Percentiles rank a stretch among this genome's conserved stretches.
phyloP scores from a whole-genome alignment of 2,113 vertebrate genomes.

The Erpornis zantholeuca region DNA sequence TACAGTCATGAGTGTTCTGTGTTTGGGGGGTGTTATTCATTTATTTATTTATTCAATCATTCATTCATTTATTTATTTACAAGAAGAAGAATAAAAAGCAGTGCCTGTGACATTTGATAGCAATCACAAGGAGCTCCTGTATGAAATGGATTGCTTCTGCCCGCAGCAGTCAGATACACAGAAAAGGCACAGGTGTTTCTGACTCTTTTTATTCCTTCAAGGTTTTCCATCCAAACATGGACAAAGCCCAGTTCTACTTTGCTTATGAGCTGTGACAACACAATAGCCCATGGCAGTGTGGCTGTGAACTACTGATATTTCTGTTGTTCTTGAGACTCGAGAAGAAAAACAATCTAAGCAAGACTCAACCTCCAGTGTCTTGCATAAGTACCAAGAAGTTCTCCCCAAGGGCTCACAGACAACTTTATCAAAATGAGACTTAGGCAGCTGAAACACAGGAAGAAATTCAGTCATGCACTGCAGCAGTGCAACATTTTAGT shows the following conservation, averaged over 20 bases:
- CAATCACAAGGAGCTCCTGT: background rate
- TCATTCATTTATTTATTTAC: background rate
- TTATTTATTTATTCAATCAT: background rate
- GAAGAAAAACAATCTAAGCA: conserved; percentile 1
- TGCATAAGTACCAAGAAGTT: background rate
- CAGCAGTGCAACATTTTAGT: background rate
- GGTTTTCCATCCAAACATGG: background rate
- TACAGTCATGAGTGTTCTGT: background rate
- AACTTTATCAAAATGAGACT: background rate
- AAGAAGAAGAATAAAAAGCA: background rate
- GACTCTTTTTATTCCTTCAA: background rate
- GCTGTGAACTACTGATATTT: conserved; percentile 25
- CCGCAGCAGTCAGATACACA: background rate
- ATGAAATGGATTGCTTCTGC: background rate
- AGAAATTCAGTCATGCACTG: background rate
- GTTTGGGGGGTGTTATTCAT: no score
- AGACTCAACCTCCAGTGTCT: background rate
- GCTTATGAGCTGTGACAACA: conserved; percentile 40
- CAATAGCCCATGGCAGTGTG: background rate
- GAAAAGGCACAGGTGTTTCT: background rate
- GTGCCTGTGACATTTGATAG: background rate
- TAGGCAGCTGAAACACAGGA: background rate
- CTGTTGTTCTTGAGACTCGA: background rate
- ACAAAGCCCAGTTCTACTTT: background rate
- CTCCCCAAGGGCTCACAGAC: background rate